These are phyloP conservation scores for Calosoma granatense DNA, from an alignment of 1,140 invertebrate species.

Conservation along the genomic window DNA sequence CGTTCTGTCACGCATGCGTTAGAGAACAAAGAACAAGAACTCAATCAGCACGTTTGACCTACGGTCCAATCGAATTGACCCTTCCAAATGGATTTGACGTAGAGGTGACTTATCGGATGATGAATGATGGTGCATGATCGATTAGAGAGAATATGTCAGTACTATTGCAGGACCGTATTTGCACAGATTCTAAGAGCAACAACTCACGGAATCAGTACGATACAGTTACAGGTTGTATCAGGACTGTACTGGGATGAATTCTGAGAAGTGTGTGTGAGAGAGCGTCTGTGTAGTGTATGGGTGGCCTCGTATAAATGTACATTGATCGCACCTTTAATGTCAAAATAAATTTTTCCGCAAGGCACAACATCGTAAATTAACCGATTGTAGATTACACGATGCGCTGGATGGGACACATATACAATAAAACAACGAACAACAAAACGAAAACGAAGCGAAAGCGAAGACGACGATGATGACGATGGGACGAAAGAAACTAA, in stretches of 20 bases:
- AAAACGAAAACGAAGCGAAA: not conserved
- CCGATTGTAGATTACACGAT: no score
- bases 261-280: conserved; percentile 4
- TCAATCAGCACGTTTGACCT: conserved; percentile 18
- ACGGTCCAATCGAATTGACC: conserved; percentile 17
- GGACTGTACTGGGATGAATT: conserved; percentile 13
- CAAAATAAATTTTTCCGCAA: conserved; percentile 11
- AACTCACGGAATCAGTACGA: no score
- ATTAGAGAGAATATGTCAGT: conserved; percentile 13
- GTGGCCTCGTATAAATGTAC: conserved; percentile 15
- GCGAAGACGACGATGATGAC: conserved; percentile 12
- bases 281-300: conserved; percentile 12
- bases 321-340: conserved; percentile 12
- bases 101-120: not conserved
- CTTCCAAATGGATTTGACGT: conserved; percentile 8
- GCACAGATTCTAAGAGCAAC: no score
- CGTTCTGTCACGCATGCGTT: not conserved
- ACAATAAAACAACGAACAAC: not conserved
- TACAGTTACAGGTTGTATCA: conserved; percentile 13
- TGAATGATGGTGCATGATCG: not conserved
- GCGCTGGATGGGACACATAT: conserved; percentile 11
- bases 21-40: conserved; percentile 3
- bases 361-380: not conserved
- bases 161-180: no score
- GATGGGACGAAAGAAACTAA: not conserved